Evolutionary conservation across 2,797 vertebrate genomes (phyloP).

Genomic region (Limnodromus scolopaceus): DNA sequence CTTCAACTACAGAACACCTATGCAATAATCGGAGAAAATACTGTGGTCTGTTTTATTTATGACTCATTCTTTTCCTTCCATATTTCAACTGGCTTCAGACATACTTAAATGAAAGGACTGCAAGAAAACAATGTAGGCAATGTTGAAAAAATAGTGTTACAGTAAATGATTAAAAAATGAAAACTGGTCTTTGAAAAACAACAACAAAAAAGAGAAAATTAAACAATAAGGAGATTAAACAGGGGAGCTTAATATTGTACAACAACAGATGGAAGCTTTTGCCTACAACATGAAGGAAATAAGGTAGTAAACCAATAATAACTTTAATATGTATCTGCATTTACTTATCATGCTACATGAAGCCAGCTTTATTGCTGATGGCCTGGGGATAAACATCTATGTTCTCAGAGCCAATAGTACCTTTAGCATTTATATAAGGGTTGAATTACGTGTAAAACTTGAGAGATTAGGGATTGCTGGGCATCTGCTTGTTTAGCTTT

Average conservation of each 20-base stretch:
- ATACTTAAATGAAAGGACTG: background rate
- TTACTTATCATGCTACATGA: conserved; percentile 59
- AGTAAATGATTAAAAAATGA: conserved; percentile 16
- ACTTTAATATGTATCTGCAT: conserved; percentile 60
- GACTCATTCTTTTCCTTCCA: background rate
- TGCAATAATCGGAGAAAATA: background rate
- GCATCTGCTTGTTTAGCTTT: background rate
- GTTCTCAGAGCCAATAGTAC: conserved; percentile 46
- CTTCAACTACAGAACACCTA: background rate
- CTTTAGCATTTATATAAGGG: conserved; percentile 53
- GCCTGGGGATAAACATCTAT: conserved; percentile 60
- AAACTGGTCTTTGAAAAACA: background rate
- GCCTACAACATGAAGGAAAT: conserved; percentile 32
- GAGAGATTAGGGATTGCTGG: conserved; percentile 10
- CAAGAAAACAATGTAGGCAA: background rate
- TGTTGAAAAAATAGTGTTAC: background rate
- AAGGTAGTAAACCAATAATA: conserved; percentile 54
- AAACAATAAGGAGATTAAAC: conserved; percentile 62
- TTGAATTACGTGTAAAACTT: conserved; percentile 1
- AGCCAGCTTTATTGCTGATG: conserved; percentile 63
- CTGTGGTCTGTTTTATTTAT: background rate
- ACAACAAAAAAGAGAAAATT: conserved; percentile 27
- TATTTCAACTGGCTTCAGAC: background rate
- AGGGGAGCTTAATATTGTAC: conserved; percentile 25
- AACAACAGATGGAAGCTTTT: conserved; percentile 57